Evolutionary conservation across 2,888 invertebrate species (phyloP), one percentile per base, ranked within the genome.

Genomic region (Apamea monoglypha): DNA sequence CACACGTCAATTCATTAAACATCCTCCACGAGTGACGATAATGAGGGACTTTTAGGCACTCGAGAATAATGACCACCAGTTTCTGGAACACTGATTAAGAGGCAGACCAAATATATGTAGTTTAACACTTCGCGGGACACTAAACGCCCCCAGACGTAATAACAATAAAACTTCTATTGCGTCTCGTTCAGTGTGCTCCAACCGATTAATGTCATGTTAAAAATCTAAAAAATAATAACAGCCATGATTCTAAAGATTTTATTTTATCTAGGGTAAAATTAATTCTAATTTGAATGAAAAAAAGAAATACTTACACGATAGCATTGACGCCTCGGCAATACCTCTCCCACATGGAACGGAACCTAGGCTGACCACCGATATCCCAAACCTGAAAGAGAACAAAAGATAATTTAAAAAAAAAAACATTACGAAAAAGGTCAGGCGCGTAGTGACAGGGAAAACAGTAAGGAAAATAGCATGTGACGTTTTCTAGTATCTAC

Each of bases 291-390:
- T 63, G 12, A 64, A 36, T 64, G 12, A 32, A 12, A 25, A 70
- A 47, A 66, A 56, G n/a, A n/a, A 36, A 70, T 91, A 97, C 98
- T 97, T 97, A 99, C 98, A 99, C 99, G 96, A 99, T 99, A 90
- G 99, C 99, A 96, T 99, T 99, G n/a, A 99, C 99, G 61, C 99
- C 99, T 93, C 99, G 98, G 95, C 99, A 99, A 94, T 99, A 99
- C 93, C 99, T 97, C 96, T 99, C 99, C 99, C 99, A 99, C 99
- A 99, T 99, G 36, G 99, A 99, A 89, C 99, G 98, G 97, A 99
- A 99, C 92, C 99, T 98, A 5, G 99, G 99, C 95, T 99, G 99
- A 63, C 99, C 99, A 78, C 99, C 99, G 92, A 99, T 99, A 94
- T 99, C 99, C 99, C 99, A 99, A 59, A 99, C 97, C 97, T 97